Percentiles rank a stretch among this genome's conserved stretches.
Conservation (phyloP, 2,113 vertebrate species). For the Terrapene triunguis region DNA sequence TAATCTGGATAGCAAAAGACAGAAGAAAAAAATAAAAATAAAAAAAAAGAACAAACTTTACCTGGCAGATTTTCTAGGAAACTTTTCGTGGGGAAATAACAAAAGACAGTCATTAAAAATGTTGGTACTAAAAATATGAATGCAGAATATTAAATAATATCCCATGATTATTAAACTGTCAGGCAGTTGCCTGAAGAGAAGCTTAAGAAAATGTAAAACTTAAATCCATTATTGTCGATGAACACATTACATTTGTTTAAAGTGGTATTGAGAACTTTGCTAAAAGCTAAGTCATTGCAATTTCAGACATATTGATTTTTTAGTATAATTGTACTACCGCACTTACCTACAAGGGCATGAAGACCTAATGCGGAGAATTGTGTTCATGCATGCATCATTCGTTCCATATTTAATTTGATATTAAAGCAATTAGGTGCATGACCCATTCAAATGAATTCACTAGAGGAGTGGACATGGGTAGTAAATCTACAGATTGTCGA, state of each 20-base stretch:
- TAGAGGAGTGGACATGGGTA: background rate
- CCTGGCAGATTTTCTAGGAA: background rate
- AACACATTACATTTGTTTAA: conserved; percentile 25
- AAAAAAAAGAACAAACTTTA: background rate
- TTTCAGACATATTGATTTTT: conserved; percentile 25
- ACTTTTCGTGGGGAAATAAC: background rate
- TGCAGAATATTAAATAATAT: conserved; percentile 40
- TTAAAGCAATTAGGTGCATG: background rate
- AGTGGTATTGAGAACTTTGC: conserved; percentile 21
- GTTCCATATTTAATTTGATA: conserved; percentile 9
- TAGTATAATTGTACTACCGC: conserved; percentile 1
- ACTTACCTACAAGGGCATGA: background rate
- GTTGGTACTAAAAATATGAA: conserved; percentile 57
- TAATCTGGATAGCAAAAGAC: background rate
- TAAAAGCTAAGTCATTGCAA: conserved; percentile 15
- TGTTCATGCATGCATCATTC: background rate
- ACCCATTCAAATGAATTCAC: background rate
- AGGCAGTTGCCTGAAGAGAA: conserved; percentile 44
- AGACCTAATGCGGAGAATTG: background rate
- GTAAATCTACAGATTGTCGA: background rate
- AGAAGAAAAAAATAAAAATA: background rate
- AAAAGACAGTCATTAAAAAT: conserved; percentile 25
- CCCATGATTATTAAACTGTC: conserved; percentile 40
- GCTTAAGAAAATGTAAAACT: conserved; percentile 43
- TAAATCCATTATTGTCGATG: conserved; percentile 33